Evolutionary conservation across 2,797 vertebrate genomes (phyloP), one percentile per base, ranked within the genome.

Genomic region (Botia kubotai): DNA sequence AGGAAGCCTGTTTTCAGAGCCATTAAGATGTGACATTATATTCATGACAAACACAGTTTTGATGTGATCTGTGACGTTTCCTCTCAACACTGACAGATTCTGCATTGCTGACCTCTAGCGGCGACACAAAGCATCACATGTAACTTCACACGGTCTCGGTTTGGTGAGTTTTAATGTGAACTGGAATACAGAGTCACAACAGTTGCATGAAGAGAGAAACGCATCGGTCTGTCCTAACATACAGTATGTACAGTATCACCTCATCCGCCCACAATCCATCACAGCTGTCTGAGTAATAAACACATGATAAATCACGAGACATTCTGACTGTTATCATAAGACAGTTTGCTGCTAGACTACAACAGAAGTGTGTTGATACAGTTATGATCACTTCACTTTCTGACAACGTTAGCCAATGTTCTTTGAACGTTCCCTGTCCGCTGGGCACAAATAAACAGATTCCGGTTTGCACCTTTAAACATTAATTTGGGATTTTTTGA

Each of bases 141-240:
- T 2, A 26, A 8, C 13, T 55, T n/a, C 39, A 57, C 26, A 52
- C 43, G n/a, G 70, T 57, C 52, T 83, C 75, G 57, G n/a, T 46
- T 65, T 67, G n/a, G 71, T 48, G 29, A 53, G 75, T 83, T 91
- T 91, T 91, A 80, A 88, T 92, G 90, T 83, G 82, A 82, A 83
- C 33, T 84, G 89, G 86, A 91, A 83, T 89, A 88, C 93, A 91
- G 4, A 39, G 36, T 90, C 90, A 93, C 90, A 89, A 92, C 90
- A 87, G 78, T 69, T 92, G 87, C 89, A 91, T 84, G 80, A 86
- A 90, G 90, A 77, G 48, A 23, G 75, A 33, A 89, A 81, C 79
- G 92, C 90, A 93, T 85, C 82, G 88, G 88, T 88, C 90, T 63
- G 72, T 79, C 85, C 89, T 90, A 88, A 86, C 80, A 83, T 83